Evolutionary conservation across 2,797 vertebrate species (phyloP), one percentile per base, ranked within the genome.

Genomic region (Yasuhikotakia modesta): DNA sequence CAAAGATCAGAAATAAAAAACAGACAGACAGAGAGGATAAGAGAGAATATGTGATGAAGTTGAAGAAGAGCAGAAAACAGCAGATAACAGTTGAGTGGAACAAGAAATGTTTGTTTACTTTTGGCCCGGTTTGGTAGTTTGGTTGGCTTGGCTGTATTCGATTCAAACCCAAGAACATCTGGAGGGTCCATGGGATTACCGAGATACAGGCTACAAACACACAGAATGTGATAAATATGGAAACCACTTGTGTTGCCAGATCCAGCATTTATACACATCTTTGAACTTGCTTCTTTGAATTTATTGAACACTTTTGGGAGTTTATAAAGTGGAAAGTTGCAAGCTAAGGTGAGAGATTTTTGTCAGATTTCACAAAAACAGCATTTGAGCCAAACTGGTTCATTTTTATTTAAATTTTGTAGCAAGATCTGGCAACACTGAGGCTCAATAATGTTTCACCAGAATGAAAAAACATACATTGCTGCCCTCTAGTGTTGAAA

Each of bases 121-220:
- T 96, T 98, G 73, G 93, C 78, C 60, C 97, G 94, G 87, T 96
- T 96, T 39, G 95, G 95, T 70, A 97, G 95, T 82, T 96, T 97
- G 14, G 95, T 94, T 32, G 95, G 95, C 77, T 91, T 93, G 19
- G 95, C 89, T 19, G 82, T 24, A 1, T 91, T 93, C 0, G 92
- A 88, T 8, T 96, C 95, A 87, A 96, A 89, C 1, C 95, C 96
- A 72, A 99, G 91, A 82, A 99, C 83, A 81, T 99, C 97, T 1
- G 97, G 98, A 63, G 98, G 98, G 79, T 99, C 96, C 98, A 99
- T 97, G 71, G 98, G 98, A 87, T 99, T 99, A 81, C 98, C 97
- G 89, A 99, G 89, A 87, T 99, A 99, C 65, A 99, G 87, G 85
- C 98, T 99, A 64, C 12, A 75, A 60, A 79, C 16, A 71, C 17